These are phyloP conservation scores for Homalodisca vitripennis DNA, from an alignment of 1,140 invertebrate species.

Conservation along the genomic window DNA sequence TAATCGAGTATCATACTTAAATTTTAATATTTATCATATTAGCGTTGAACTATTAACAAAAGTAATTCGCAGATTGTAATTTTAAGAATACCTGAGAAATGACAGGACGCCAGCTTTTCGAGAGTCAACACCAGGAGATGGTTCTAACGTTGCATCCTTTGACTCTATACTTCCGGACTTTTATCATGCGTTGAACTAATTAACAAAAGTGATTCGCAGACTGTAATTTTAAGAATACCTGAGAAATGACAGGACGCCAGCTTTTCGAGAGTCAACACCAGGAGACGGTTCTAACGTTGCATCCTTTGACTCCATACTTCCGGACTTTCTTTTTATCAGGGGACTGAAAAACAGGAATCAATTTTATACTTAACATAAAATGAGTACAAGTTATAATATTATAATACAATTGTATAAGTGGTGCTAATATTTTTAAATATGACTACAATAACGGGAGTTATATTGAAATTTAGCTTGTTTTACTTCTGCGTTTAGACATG, in stretches of 20 bases:
- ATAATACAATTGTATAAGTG: neutral
- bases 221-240: slow-evolving; percentile 30
- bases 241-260: slow-evolving; percentile 47
- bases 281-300: slow-evolving; percentile 7
- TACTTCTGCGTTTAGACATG: too few species aligned
- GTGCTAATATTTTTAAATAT: neutral
- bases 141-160: too few species aligned
- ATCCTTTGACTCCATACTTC: slow-evolving; percentile 38
- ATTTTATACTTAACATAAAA: too few species aligned
- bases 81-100: neutral
- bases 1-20: too few species aligned
- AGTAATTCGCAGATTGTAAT: neutral
- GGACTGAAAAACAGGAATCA: slow-evolving; percentile 52
- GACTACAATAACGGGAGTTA: neutral
- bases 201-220: neutral
- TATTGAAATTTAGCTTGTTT: too few species aligned
- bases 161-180: neutral
- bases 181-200: neutral
- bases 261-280: slow-evolving; percentile 37
- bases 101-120: neutral
- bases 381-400: neutral
- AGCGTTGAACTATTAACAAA: too few species aligned
- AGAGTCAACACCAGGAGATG: too few species aligned
- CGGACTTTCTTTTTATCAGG: slow-evolving; percentile 50
- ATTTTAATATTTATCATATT: too few species aligned